Evolutionary conservation across 1,140 invertebrate genomes (phyloP).

Genomic region (Tetragnatha versicolor): DNA sequence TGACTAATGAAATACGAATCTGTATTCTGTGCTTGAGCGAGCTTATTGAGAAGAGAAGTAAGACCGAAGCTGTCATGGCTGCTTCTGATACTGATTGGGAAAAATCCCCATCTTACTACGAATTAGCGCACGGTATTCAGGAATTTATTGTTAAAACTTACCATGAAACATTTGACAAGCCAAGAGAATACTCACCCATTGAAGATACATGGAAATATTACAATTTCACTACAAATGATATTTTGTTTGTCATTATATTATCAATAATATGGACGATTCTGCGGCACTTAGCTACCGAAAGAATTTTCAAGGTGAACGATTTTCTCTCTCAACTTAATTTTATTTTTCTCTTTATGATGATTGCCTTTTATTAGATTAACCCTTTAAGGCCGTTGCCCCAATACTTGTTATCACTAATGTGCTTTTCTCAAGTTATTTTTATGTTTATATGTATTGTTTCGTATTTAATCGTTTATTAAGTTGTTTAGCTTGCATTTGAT

Average conservation of each 20-base stretch:
- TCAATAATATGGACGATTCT: conserved; percentile 39
- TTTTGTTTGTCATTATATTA: conserved; percentile 35
- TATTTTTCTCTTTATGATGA: neutral
- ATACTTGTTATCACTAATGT: too few species aligned
- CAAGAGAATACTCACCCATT: neutral
- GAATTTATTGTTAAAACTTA: conserved; percentile 17
- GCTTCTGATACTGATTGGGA: conserved; percentile 28
- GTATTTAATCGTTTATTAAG: too few species aligned
- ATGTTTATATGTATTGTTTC: too few species aligned
- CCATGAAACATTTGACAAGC: conserved; percentile 1
- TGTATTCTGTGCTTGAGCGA: too few species aligned
- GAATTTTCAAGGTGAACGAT: conserved; percentile 50
- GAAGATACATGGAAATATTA: conserved; percentile 29
- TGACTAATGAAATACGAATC: conserved; percentile 46
- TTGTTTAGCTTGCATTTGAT: too few species aligned
- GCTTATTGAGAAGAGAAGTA: neutral
- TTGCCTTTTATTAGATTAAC: neutral
- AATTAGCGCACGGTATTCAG: conserved; percentile 9
- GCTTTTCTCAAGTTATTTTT: too few species aligned
- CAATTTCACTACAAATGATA: conserved; percentile 28
- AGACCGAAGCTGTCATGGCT: conserved; percentile 47
- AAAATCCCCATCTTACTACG: conserved; percentile 26
- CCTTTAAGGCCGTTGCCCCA: neutral
- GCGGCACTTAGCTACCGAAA: conserved; percentile 31
- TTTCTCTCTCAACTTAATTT: neutral